Evolutionary conservation across 2,888 invertebrate genomes (phyloP).

Genomic region (Thysanoteuthis rhombus): DNA sequence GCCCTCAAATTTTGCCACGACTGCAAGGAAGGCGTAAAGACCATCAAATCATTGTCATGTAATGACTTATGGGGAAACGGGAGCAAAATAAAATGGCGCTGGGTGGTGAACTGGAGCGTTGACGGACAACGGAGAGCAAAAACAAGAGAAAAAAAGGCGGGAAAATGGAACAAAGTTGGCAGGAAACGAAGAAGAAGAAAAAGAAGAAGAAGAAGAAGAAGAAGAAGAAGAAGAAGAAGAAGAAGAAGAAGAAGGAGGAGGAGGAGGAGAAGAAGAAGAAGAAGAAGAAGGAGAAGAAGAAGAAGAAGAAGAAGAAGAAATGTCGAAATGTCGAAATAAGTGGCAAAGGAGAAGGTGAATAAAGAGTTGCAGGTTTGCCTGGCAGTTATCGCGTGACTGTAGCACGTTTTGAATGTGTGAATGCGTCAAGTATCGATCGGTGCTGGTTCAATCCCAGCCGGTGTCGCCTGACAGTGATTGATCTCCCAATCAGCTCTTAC

Average conservation of each 20-base stretch:
- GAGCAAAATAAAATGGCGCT: not conserved
- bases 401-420: not conserved
- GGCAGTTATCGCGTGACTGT: slow-evolving; percentile 12
- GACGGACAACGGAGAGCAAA: not conserved
- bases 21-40: not conserved
- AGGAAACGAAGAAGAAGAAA: not conserved
- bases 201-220: not conserved
- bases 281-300: not conserved
- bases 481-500: not conserved
- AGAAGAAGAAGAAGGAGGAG: not conserved
- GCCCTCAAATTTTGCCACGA: not conserved
- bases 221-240: not conserved
- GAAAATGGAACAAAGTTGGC: not conserved
- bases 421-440: not conserved
- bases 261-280: too few relatives aligned
- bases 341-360: not conserved
- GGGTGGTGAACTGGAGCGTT: not conserved
- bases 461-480: not conserved
- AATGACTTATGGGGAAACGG: not conserved
- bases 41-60: not conserved
- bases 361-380: not conserved
- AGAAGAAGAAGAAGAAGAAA: not conserved
- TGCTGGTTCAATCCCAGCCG: not conserved
- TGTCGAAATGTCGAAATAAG: not conserved
- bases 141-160: not conserved